Base-by-base conservation (phyloP, 1,140 invertebrate species). In the Pemphigus obesinymphae region DNA sequence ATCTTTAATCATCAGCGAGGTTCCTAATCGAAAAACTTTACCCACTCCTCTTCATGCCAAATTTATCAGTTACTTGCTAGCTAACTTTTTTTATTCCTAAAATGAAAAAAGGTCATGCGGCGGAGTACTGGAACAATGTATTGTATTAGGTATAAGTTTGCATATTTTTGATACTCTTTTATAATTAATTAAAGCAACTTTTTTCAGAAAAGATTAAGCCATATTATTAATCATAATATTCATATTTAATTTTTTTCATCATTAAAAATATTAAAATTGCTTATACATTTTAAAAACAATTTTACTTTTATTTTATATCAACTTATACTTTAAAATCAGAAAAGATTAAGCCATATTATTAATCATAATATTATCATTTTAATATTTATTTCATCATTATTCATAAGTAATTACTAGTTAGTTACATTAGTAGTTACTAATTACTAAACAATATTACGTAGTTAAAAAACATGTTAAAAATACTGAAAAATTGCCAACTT, bases 261-360 rank as follows among this genome's bases (percentile, higher is more conserved):
- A 58, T 53, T n/a, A 76, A 50, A 31, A 73, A 75, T 26, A 72
- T 72, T 0, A 70, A n/a, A 70, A 70, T 34, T 48, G 43, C 43
- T 15, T 8, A 2, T n/a, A 23, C 20, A 11, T 0, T 23, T 2
- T 23, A 55, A n/a, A n/a, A n/a, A n/a, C n/a, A n/a, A n/a, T n/a
- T n/a, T n/a, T n/a, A n/a, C n/a, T n/a, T n/a, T n/a, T n/a, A n/a
- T n/a, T n/a, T n/a, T n/a, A n/a, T n/a, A n/a, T n/a, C n/a, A n/a
- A n/a, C n/a, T n/a, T 6, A 66, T n/a, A 34, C 23, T 53, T 58
- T 55, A n/a, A n/a, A n/a, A n/a, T 76, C 73, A 58, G 73, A 76
- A 58, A 76, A 76, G 73, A 76, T 76, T 76, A 76, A 76, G 73
- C 50, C 50, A 76, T 55, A 13, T 8, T 66, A 66, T 66, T 70